A percentile compares a stretch with the other conserved stretches of the same genome.
Evolutionary conservation across 2,113 vertebrate genomes (phyloP).

Genomic region (Mionectes macconnelli): DNA sequence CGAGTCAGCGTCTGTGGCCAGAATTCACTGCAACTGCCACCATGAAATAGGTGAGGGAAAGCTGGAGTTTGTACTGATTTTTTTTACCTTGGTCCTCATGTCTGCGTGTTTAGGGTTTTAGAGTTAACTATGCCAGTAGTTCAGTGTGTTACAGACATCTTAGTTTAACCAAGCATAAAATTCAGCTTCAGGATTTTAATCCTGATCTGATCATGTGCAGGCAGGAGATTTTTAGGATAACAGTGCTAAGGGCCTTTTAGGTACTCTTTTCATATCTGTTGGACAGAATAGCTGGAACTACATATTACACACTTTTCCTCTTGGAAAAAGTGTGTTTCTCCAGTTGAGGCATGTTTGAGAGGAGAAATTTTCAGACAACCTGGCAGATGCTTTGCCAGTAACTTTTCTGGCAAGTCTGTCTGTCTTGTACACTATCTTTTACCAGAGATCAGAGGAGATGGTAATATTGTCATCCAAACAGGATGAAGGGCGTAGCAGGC

Average conservation of each 20-base stretch:
- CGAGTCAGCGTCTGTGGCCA: neutral
- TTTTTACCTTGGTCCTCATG: neutral
- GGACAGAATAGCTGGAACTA: neutral
- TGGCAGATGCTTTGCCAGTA: neutral
- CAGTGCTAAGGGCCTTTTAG: neutral
- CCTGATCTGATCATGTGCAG: neutral
- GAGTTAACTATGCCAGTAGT: neutral
- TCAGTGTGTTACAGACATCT: neutral
- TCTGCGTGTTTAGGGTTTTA: neutral
- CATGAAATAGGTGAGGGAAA: neutral
- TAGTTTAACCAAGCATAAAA: neutral
- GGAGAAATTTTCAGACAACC: neutral
- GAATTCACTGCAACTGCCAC: neutral
- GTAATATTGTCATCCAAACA: neutral
- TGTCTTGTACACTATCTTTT: neutral
- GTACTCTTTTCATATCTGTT: neutral
- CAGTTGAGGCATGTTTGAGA: constrained; percentile 2
- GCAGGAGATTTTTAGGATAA: neutral
- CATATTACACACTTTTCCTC: neutral
- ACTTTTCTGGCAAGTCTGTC: neutral
- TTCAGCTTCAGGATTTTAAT: neutral
- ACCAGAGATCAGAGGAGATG: neutral
- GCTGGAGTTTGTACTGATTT: neutral
- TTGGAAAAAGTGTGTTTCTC: neutral
- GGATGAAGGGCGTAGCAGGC: neutral